Conservation (phyloP, 2,113 vertebrate genomes). For the Scomber japonicus region DNA sequence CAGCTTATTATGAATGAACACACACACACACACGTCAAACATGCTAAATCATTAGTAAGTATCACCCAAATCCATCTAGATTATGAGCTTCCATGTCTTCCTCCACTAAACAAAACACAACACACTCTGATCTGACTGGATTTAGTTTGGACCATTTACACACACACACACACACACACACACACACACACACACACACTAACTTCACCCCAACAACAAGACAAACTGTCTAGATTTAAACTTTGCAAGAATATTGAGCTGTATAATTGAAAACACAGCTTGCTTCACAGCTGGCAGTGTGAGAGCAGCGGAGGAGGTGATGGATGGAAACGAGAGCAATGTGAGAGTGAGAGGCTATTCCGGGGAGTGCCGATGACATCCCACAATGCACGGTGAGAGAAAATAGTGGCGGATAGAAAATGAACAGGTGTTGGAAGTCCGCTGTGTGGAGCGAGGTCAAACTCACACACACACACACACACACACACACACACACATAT, state of each 20-base stretch:
- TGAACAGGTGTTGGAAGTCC: slow-evolving; percentile 75
- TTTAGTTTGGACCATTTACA: no score
- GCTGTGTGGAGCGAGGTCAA: slow-evolving; percentile 54
- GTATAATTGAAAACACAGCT: neutral
- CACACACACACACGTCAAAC: no score
- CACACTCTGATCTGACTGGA: no score
- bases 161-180: no score
- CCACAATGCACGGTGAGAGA: slow-evolving; percentile 60
- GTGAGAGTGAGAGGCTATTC: slow-evolving; percentile 56
- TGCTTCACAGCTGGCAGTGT: neutral
- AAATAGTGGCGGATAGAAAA: slow-evolving; percentile 61
- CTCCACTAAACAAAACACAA: no score
- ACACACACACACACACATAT: neutral
- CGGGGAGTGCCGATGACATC: slow-evolving; percentile 48
- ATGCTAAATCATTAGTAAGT: no score
- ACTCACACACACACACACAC: slow-evolving; percentile 17
- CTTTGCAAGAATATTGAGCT: neutral
- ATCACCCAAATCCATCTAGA: no score
- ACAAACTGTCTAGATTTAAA: no score
- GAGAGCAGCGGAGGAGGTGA: neutral
- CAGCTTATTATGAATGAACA: no score
- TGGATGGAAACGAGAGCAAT: neutral
- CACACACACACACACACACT: no score
- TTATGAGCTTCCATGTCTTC: no score
- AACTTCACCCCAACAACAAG: no score